Evolutionary conservation across 2,797 vertebrate genomes (phyloP), one percentile per base, ranked within the genome.

Genomic region (Acipenser oxyrinchus): DNA sequence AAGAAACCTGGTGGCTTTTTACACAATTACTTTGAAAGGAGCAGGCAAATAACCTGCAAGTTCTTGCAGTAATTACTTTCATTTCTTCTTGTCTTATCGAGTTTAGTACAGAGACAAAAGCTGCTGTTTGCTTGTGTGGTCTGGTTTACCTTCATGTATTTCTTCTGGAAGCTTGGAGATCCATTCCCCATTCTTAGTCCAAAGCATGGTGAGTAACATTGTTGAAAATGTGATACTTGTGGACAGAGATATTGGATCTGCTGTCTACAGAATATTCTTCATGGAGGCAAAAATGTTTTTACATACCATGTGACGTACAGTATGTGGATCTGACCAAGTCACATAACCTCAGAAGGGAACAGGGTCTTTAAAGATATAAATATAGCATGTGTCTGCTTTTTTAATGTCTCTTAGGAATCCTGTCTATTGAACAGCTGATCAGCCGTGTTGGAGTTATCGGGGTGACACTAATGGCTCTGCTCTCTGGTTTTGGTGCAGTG

Each of bases 141-240:
- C 60, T 99, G 97, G 97, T 84, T 98, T 77, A 95, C 96, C 2
- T 99, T 99, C 78, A 99, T 99, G 95, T 99, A 98, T 86, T 98
- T 99, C 90, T 99, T 99, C 83, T 99, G 96, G 96, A 99, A 98
- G 80, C 1, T 99, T 77, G 97, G 96, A 8, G 97, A 99, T 72
- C 97, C 97, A 0, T 98, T 99, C 80, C 96, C 97, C 63, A 99
- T 99, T 76, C 89, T 99, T 68, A 99, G 95, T 80, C 96, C 97
- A 69, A 99, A 99, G 83, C 96, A 99, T 9, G 95, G 97, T 99
- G 68, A 92, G 87, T 79, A 52, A 23, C 59, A 12, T 9, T 9
- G 8, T 53, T 53, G 51, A 53, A 8, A 12, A 53, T 53, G 51
- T 12, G 12, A 8, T 9, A 9, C 51, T 53, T 53, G 12, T 12